These are phyloP conservation scores for Sternotherus odoratus DNA, from an alignment of 2,797 vertebrate species.

Conservation along the genomic window DNA sequence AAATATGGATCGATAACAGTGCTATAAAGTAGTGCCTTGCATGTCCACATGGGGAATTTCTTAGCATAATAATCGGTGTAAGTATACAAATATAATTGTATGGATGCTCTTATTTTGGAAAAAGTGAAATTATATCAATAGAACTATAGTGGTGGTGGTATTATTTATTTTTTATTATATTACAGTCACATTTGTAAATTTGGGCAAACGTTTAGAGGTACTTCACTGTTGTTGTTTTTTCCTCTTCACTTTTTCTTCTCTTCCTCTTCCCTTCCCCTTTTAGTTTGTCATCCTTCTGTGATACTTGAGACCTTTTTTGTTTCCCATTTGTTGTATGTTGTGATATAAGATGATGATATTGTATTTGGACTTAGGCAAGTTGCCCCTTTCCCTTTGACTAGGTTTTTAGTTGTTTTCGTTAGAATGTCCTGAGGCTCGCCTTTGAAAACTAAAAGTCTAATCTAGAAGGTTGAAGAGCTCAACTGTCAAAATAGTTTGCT, in stretches of 20 bases:
- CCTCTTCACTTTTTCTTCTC: too few species aligned
- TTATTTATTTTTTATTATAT: too few species aligned
- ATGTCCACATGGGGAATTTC: background rate
- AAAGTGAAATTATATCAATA: too few species aligned
- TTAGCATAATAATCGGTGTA: background rate
- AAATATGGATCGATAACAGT: background rate
- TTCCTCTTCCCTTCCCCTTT: background rate
- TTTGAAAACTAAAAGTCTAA: background rate
- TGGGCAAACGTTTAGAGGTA: background rate
- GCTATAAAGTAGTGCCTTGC: background rate
- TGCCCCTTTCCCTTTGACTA: background rate
- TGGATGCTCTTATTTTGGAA: background rate
- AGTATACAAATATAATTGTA: accelerated
- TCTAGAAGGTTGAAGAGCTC: slow-evolving; percentile 2
- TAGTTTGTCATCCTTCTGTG: background rate
- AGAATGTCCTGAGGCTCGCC: background rate
- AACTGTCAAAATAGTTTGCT: background rate
- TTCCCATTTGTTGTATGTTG: background rate
- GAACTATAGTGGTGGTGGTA: too few species aligned
- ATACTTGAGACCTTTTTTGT: background rate
- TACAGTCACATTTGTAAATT: background rate
- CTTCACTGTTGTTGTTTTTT: background rate
- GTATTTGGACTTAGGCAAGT: background rate
- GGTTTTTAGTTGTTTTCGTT: slow-evolving; percentile 22
- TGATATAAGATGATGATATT: background rate